Evolutionary conservation across 1,140 invertebrate species (phyloP).

Genomic region (Tenebrio molitor): DNA sequence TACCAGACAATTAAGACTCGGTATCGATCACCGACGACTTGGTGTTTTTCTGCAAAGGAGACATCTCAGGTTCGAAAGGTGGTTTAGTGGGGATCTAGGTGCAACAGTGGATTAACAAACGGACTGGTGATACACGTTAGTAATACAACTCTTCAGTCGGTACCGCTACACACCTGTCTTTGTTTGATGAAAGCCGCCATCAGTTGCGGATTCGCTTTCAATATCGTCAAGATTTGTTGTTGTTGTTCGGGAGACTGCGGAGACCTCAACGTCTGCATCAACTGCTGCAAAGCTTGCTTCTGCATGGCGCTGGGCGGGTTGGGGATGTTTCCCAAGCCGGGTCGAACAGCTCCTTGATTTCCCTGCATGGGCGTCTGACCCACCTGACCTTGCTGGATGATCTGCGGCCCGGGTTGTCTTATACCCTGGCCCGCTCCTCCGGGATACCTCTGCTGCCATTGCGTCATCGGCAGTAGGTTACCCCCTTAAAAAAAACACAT

Average conservation of each 20-base stretch:
- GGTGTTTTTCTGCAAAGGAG: background rate
- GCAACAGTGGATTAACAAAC: background rate
- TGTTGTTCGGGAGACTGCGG: slow-evolving; percentile 94
- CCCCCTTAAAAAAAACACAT: slow-evolving; percentile 58
- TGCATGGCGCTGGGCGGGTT: slow-evolving; percentile 72
- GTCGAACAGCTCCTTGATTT: slow-evolving; percentile 45
- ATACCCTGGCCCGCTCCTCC: slow-evolving; percentile 66
- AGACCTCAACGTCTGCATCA: slow-evolving; percentile 90
- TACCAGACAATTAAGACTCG: too few species aligned
- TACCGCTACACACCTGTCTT: slow-evolving; percentile 73
- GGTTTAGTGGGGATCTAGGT: background rate
- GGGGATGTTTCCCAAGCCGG: slow-evolving; percentile 47
- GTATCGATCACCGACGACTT: background rate
- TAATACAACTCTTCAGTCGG: background rate
- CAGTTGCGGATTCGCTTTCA: slow-evolving; percentile 94
- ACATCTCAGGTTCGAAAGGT: background rate
- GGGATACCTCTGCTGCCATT: slow-evolving; percentile 74
- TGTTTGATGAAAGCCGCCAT: slow-evolving; percentile 98
- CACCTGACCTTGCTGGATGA: slow-evolving; percentile 58
- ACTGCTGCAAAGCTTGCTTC: slow-evolving; percentile 88
- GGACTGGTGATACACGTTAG: background rate
- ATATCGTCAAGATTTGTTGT: slow-evolving; percentile 91
- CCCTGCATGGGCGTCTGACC: slow-evolving; percentile 42
- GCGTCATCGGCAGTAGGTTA: slow-evolving; percentile 76
- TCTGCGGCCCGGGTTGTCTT: slow-evolving; percentile 64